These are phyloP conservation scores for Apostichopus japonicus DNA, from an alignment of 35 echinoderm and acorn worm species.

Conservation along the genomic window DNA sequence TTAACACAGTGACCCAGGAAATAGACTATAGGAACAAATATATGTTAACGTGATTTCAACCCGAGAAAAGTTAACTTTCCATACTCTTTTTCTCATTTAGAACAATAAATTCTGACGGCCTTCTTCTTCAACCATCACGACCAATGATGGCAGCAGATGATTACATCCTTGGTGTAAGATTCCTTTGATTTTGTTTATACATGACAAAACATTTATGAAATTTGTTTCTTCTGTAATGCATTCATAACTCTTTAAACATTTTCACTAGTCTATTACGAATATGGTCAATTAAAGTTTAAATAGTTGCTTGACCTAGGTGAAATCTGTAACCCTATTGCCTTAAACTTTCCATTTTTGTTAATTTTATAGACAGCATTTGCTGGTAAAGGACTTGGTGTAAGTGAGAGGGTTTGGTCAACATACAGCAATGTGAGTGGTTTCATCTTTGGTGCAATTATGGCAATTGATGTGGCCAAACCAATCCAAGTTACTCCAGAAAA, in stretches of 20 bases:
- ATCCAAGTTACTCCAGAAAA: background rate
- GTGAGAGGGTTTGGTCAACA: constrained; percentile 37
- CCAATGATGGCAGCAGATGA: constrained; percentile 56
- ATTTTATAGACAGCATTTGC: constrained; percentile 9
- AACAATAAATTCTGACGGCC: constrained; percentile 10
- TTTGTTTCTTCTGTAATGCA: too few relatives aligned
- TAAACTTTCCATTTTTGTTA: background rate
- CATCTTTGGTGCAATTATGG: constrained; percentile 29
- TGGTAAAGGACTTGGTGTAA: background rate
- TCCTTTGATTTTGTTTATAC: too few relatives aligned
- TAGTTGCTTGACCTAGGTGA: too few relatives aligned
- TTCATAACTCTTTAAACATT: too few relatives aligned
- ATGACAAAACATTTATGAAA: too few relatives aligned
- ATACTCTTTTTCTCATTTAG: background rate
- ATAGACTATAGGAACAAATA: too few relatives aligned
- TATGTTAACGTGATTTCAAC: too few relatives aligned
- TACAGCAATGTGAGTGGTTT: constrained; percentile 35
- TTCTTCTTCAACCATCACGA: constrained; percentile 35
- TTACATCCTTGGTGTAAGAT: background rate
- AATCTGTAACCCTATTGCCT: too few relatives aligned
- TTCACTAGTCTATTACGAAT: too few relatives aligned
- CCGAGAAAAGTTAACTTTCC: too few relatives aligned
- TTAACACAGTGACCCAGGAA: too few relatives aligned
- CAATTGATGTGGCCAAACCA: background rate
- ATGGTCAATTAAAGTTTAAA: too few relatives aligned